These are phyloP conservation scores for Tinea semifulvella DNA, from an alignment of 2,888 invertebrate genomes.

Conservation along the genomic window DNA sequence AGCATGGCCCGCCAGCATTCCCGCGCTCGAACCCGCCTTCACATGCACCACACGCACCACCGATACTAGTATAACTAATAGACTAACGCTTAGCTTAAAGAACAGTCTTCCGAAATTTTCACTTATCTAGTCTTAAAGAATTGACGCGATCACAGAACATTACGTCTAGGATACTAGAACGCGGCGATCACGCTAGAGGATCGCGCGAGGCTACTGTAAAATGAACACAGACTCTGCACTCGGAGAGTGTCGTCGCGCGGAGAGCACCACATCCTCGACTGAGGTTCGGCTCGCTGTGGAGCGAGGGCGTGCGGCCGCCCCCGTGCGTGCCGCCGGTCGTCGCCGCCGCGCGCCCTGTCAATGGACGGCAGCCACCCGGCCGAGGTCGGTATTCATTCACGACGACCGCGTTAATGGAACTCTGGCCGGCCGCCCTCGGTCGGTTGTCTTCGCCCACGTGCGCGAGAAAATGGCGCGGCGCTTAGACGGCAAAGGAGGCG, in stretches of 20 bases:
- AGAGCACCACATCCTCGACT: conserved; percentile 65
- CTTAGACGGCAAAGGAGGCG: conserved; percentile 49
- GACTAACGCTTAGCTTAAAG: conserved; percentile 1
- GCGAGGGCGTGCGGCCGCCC: conserved; percentile 62
- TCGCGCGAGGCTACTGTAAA: conserved; percentile 50
- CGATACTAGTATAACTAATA: conserved; percentile 2
- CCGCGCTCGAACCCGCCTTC: conserved; percentile 28
- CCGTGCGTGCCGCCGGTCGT: conserved; percentile 46
- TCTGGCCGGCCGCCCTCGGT: conserved; percentile 45
- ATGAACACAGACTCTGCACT: conserved; percentile 62
- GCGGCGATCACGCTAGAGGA: conserved; percentile 38
- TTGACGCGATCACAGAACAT: conserved; percentile 61
- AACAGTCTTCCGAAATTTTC: conserved; percentile 7
- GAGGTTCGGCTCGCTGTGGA: conserved; percentile 54
- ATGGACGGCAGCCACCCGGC: conserved; percentile 56
- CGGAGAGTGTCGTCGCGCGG: conserved; percentile 51
- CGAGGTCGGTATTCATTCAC: conserved; percentile 64
- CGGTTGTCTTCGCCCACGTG: conserved; percentile 38
- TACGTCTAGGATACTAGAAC: conserved; percentile 43
- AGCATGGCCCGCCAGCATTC: conserved; percentile 63
- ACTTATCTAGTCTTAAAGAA: conserved; percentile 40
- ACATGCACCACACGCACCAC: conserved; percentile 15
- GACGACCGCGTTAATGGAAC: conserved; percentile 61
- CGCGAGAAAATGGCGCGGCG: conserved; percentile 63
- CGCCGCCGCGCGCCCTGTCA: conserved; percentile 57